These are phyloP conservation scores for Lysiphlebus fabarum DNA, from an alignment of 1,140 invertebrate genomes.

Conservation along the genomic window DNA sequence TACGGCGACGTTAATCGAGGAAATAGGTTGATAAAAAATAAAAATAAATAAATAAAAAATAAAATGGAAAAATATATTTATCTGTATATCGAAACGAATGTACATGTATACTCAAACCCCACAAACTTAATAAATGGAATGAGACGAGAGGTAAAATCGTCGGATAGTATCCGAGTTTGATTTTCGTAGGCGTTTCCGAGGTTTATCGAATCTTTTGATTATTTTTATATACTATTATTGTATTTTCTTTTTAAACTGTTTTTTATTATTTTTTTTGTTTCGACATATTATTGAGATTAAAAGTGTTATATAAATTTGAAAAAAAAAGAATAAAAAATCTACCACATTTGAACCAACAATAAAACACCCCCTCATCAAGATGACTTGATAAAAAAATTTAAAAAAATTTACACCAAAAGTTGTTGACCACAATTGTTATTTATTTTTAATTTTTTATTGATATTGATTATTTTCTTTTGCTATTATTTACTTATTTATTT, in stretches of 20 bases:
- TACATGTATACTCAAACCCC: slow-evolving; percentile 10
- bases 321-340: slow-evolving; percentile 34
- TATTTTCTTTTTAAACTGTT: neutral
- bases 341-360: slow-evolving; percentile 47
- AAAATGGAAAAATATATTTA: neutral
- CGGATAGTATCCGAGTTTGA: slow-evolving; percentile 13
- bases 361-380: too few species aligned
- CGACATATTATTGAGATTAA: slow-evolving; percentile 6
- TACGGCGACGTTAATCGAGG: slow-evolving; percentile 20
- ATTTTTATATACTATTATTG: neutral
- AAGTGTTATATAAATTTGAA: too few species aligned
- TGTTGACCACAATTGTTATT: too few species aligned
- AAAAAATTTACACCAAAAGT: too few species aligned
- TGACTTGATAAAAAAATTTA: too few species aligned
- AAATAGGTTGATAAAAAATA: neutral
- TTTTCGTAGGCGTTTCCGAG: slow-evolving; percentile 18
- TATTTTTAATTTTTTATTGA: too few species aligned
- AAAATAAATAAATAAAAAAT: neutral
- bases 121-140: neutral
- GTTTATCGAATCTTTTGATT: slow-evolving; percentile 20
- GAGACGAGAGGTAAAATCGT: slow-evolving; percentile 1
- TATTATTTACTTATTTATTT: too few species aligned
- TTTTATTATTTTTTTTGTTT: slow-evolving; percentile 3
- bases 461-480: too few species aligned
- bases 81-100: too few species aligned